These are phyloP conservation scores for Vanessa tameamea DNA, from an alignment of 1,140 invertebrate species.

Conservation along the genomic window DNA sequence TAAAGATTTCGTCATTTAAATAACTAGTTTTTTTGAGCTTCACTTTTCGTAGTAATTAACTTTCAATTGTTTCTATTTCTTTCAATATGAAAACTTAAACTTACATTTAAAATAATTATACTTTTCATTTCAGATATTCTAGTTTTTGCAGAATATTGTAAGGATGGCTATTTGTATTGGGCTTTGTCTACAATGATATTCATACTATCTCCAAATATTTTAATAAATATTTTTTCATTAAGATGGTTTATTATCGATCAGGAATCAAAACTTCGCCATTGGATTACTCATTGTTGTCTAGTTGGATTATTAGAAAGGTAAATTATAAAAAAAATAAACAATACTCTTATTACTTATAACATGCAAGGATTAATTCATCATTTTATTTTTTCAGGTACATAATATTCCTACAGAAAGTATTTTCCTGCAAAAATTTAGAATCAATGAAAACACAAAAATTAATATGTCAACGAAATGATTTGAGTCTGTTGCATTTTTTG, in stretches of 20 bases:
- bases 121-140: conserved; percentile 65
- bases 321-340: background rate
- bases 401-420: conserved; percentile 69
- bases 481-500: conserved; percentile 71
- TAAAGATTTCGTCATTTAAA: conserved; percentile 7
- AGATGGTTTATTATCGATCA: conserved; percentile 69
- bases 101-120: background rate
- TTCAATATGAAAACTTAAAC: background rate
- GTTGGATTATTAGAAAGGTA: conserved; percentile 73
- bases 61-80: background rate
- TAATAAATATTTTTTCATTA: conserved; percentile 73
- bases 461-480: conserved; percentile 70
- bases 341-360: background rate
- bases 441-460: conserved; percentile 64
- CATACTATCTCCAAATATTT: conserved; percentile 67
- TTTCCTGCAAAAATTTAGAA: conserved; percentile 70
- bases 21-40: background rate
- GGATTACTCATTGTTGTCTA: conserved; percentile 68
- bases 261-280: conserved; percentile 59
- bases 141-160: conserved; percentile 74
- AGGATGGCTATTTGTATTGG: conserved; percentile 68
- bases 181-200: conserved; percentile 64
- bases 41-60: background rate
- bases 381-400: conserved; percentile 55
- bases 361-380: conserved; percentile 1